Evolutionary conservation across 2,797 vertebrate species (phyloP).

Genomic region (Pseudochirops cupreus): DNA sequence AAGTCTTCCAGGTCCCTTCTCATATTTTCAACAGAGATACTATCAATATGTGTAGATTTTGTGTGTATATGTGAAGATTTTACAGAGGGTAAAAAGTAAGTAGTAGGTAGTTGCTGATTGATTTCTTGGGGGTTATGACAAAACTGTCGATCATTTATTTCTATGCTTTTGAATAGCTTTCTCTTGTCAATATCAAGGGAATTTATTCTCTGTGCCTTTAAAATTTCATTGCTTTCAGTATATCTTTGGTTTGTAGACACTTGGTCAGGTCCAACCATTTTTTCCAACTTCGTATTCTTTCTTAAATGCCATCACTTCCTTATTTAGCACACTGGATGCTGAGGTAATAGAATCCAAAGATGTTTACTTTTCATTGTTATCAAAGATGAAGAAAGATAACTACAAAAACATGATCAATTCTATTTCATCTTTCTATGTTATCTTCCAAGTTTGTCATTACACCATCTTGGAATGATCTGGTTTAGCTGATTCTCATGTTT

Average conservation of each 20-base stretch:
- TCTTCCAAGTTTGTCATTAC: neutral
- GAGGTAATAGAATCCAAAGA: neutral
- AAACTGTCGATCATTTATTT: neutral
- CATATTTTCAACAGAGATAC: neutral
- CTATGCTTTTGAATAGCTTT: neutral
- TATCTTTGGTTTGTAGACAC: neutral
- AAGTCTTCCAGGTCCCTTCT: neutral
- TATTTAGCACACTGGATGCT: neutral
- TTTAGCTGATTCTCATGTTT: neutral
- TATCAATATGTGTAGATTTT: neutral
- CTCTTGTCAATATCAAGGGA: neutral
- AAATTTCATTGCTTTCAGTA: neutral
- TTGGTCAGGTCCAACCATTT: no score
- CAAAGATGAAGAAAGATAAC: neutral
- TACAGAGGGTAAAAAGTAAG: neutral
- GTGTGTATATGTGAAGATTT: neutral
- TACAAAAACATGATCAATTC: neutral
- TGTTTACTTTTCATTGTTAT: neutral
- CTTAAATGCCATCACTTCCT: neutral
- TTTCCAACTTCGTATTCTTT: neutral
- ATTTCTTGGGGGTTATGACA: neutral
- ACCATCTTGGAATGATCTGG: neutral
- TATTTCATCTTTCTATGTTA: neutral
- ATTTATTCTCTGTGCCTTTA: neutral
- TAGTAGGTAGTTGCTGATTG: neutral